Conservation (phyloP, 2,113 vertebrate species). For the Typhlomys cinereus region DNA sequence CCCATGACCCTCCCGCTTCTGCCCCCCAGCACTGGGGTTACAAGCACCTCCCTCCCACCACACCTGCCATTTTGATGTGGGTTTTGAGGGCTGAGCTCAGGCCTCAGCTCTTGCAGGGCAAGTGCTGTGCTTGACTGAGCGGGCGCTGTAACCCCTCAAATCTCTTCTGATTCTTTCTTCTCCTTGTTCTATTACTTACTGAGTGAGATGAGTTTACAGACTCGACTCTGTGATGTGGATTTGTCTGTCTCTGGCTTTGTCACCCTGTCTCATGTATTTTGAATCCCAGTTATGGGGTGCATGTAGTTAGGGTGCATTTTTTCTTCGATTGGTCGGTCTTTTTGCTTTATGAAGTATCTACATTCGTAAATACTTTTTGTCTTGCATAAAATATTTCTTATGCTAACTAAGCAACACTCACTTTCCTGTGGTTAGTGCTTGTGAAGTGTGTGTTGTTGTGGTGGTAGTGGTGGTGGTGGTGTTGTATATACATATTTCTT, state of each 20-base stretch:
- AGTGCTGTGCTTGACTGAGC: no score
- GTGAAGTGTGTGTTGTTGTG: no score
- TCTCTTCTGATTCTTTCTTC: background rate
- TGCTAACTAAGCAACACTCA: background rate
- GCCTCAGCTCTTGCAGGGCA: no score
- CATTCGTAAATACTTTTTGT: background rate
- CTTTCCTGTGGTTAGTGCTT: background rate
- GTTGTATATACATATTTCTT: background rate
- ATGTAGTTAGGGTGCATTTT: background rate
- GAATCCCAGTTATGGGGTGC: background rate
- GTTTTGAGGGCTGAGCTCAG: no score
- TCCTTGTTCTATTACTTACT: background rate
- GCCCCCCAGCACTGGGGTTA: background rate
- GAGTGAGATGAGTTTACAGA: background rate
- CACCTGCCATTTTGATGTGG: background rate
- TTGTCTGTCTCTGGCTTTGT: background rate
- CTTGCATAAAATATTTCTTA: background rate
- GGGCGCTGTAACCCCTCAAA: background rate
- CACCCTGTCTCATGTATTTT: background rate
- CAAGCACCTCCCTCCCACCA: no score
- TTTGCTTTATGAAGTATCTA: background rate
- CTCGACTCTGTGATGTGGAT: background rate
- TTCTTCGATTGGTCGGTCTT: background rate
- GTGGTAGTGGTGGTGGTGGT: no score
- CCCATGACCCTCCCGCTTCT: background rate